Conservation (phyloP, 2,888 invertebrate genomes). For the Aelia acuminata region DNA sequence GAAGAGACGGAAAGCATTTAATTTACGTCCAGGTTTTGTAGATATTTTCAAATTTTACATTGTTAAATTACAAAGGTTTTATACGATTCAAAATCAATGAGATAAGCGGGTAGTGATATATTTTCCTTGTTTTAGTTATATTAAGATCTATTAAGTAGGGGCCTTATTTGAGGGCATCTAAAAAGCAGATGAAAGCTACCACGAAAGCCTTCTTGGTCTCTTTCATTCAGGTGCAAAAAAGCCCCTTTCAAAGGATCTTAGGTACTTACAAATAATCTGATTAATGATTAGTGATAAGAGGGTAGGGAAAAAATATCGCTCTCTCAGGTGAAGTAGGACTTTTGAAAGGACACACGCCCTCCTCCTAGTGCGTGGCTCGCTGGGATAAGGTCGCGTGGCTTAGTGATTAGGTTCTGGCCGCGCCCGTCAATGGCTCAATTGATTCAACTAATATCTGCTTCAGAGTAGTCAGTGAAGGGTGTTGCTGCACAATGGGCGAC, state of each 20-base stretch:
- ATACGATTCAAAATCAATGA: neutral
- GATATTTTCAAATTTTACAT: too few relatives aligned
- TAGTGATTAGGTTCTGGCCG: neutral
- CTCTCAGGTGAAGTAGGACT: neutral
- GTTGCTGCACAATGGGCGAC: neutral
- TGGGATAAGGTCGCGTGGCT: conserved; percentile 18
- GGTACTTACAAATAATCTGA: conserved; percentile 8
- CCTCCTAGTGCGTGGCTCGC: neutral
- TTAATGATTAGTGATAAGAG: neutral
- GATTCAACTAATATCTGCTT: conserved; percentile 39
- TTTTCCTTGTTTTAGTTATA: neutral
- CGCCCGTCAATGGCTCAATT: conserved; percentile 11
- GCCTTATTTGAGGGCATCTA: too few relatives aligned
- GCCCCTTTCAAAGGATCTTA: neutral
- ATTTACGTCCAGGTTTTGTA: too few relatives aligned
- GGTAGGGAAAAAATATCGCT: neutral
- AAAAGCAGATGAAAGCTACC: neutral
- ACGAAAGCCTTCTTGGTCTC: neutral
- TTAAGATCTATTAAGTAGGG: neutral
- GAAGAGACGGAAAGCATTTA: too few relatives aligned
- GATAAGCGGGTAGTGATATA: too few relatives aligned
- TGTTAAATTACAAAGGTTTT: too few relatives aligned
- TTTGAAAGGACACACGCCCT: neutral
- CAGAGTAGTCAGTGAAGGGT: neutral
- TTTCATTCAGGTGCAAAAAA: neutral